phyloP scores from a whole-genome alignment of 1,140 invertebrate species.

The Ooceraea biroi region DNA sequence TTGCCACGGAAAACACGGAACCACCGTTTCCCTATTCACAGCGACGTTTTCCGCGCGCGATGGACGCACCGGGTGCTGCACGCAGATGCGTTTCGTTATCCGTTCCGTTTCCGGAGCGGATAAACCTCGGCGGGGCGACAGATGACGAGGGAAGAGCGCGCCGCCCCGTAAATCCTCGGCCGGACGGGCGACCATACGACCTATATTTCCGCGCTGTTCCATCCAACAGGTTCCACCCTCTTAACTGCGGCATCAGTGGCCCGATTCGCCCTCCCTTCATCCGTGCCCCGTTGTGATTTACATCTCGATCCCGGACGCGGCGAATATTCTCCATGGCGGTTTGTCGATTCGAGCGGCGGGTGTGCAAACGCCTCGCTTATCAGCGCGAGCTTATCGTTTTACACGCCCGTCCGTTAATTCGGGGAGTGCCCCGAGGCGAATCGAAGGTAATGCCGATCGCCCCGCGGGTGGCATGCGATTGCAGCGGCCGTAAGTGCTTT shows the following conservation, averaged over 20 bases:
- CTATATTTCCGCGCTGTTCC: slow-evolving; percentile 36
- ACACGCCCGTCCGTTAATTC: slow-evolving; percentile 20
- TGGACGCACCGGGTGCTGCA: slow-evolving; percentile 4
- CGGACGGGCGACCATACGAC: slow-evolving; percentile 13
- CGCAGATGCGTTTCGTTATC: slow-evolving; percentile 45
- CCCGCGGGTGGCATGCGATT: neutral
- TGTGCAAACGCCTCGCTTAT: slow-evolving; percentile 40
- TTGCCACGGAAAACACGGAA: neutral
- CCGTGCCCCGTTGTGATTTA: neutral
- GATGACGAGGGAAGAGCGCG: neutral
- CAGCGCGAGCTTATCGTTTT: slow-evolving; percentile 47
- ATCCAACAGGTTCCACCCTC: slow-evolving; percentile 57
- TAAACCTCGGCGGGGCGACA: slow-evolving; percentile 31
- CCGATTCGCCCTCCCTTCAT: too few relatives aligned
- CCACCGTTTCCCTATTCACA: slow-evolving; percentile 24
- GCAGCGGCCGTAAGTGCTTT: slow-evolving; percentile 16
- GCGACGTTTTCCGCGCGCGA: neutral
- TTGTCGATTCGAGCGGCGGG: slow-evolving; percentile 24
- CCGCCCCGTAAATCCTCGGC: neutral
- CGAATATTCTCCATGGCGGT: too few relatives aligned
- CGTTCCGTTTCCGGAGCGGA: slow-evolving; percentile 32
- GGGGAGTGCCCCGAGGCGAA: slow-evolving; percentile 11
- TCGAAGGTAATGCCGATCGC: slow-evolving; percentile 36
- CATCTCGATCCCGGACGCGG: neutral
- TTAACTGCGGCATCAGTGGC: neutral